These are phyloP conservation scores for Oppia nitens DNA, from an alignment of 1,140 invertebrate genomes.

Conservation along the genomic window DNA sequence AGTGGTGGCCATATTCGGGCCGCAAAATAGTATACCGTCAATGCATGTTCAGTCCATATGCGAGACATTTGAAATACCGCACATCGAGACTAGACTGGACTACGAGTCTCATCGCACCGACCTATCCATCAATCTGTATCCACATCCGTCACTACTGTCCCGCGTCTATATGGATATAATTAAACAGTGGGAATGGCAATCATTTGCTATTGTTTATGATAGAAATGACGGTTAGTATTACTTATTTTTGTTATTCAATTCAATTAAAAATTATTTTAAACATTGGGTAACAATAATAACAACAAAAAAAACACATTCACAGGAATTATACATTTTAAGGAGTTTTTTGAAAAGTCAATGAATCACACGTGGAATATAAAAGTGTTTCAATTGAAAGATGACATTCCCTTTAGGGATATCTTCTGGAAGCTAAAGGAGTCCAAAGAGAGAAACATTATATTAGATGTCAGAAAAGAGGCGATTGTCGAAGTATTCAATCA, in stretches of 20 bases:
- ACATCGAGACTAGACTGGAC: slow-evolving; percentile 83
- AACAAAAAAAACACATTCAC: too few relatives aligned
- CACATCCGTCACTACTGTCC: slow-evolving; percentile 49
- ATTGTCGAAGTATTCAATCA: slow-evolving; percentile 22
- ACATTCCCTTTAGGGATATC: slow-evolving; percentile 21
- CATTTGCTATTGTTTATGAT: slow-evolving; percentile 84
- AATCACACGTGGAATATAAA: slow-evolving; percentile 18
- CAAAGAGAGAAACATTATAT: slow-evolving; percentile 14
- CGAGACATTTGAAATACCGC: slow-evolving; percentile 85
- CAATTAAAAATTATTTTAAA: too few relatives aligned
- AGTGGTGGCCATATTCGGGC: slow-evolving; percentile 84
- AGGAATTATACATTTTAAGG: slow-evolving; percentile 23
- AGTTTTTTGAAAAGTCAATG: slow-evolving; percentile 22
- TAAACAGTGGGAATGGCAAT: slow-evolving; percentile 70
- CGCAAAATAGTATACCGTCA: slow-evolving; percentile 67
- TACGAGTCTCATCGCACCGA: slow-evolving; percentile 57
- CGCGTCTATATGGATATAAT: slow-evolving; percentile 69
- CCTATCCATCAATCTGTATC: slow-evolving; percentile 81
- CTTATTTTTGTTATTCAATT: too few relatives aligned
- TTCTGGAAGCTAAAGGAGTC: slow-evolving; percentile 23
- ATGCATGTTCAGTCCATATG: slow-evolving; percentile 88
- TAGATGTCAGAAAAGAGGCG: slow-evolving; percentile 22
- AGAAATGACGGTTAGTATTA: slow-evolving; percentile 76
- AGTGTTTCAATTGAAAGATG: slow-evolving; percentile 20
- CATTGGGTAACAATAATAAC: too few relatives aligned